Evolutionary conservation across 2,888 invertebrate genomes (phyloP).

Genomic region (Rhagium mordax): DNA sequence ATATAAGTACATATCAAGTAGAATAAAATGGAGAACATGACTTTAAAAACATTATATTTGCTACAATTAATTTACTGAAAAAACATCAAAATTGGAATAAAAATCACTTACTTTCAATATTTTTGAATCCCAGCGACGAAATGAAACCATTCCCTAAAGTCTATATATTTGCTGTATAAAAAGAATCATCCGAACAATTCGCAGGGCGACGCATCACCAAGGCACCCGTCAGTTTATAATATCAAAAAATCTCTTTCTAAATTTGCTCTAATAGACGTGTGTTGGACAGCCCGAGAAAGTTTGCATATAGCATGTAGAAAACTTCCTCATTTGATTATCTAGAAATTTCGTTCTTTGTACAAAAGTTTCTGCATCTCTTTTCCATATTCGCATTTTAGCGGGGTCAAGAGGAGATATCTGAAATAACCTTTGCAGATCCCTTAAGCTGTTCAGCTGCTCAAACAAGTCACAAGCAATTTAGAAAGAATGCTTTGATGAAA

Average conservation of each 20-base stretch:
- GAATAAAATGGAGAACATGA: constrained; percentile 9
- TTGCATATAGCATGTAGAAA: background rate
- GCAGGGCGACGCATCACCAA: background rate
- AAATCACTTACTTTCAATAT: too few relatives aligned
- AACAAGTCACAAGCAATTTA: constrained; percentile 29
- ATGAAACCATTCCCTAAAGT: too few relatives aligned
- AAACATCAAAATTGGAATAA: too few relatives aligned
- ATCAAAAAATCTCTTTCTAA: constrained; percentile 9
- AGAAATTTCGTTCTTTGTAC: constrained; percentile 18
- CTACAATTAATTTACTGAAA: background rate
- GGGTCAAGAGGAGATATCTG: constrained; percentile 28
- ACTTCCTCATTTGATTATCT: constrained; percentile 31
- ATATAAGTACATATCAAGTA: constrained; percentile 27
- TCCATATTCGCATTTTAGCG: constrained; percentile 21
- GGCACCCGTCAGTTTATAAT: constrained; percentile 6
- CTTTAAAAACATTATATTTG: background rate
- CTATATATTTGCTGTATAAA: background rate
- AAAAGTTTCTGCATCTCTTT: constrained; percentile 25
- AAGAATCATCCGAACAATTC: background rate
- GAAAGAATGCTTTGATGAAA: constrained; percentile 33
- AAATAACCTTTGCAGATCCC: constrained; percentile 15
- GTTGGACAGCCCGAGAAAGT: constrained; percentile 22
- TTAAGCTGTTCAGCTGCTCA: constrained; percentile 27
- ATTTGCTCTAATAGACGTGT: constrained; percentile 21
- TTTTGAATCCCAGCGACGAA: too few relatives aligned